Conservation (phyloP, 2,888 invertebrate genomes). For the Chorisops tibialis region DNA sequence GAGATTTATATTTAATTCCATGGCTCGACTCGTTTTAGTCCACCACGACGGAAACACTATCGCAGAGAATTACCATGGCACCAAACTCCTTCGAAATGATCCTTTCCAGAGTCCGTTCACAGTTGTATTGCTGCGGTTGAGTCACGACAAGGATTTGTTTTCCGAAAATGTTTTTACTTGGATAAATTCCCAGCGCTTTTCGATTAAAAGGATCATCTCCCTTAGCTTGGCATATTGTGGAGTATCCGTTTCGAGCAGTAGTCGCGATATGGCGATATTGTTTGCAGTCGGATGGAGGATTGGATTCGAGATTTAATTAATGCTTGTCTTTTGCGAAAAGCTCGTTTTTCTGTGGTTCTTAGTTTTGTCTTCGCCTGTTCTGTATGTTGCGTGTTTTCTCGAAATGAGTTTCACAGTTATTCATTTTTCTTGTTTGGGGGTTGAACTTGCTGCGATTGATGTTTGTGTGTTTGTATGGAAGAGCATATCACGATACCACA, state of each 20-base stretch:
- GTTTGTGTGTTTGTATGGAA: no score
- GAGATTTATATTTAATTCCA: slow-evolving; percentile 4
- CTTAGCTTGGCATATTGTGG: not conserved
- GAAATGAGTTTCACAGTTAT: no score
- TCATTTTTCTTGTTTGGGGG: no score
- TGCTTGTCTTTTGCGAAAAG: slow-evolving; percentile 1
- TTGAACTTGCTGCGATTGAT: no score
- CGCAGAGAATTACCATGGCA: no score
- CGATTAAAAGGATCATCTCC: slow-evolving; percentile 5
- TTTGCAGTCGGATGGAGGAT: not conserved
- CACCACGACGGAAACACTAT: no score
- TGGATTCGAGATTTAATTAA: slow-evolving; percentile 2
- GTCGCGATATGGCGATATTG: not conserved
- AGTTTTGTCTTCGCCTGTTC: no score
- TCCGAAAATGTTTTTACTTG: not conserved
- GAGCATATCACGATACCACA: no score
- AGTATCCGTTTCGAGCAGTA: not conserved
- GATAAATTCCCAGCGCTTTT: not conserved
- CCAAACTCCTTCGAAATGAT: no score
- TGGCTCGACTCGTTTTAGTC: not conserved
- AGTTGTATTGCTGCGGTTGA: not conserved
- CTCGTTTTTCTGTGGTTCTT: not conserved
- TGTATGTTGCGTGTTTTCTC: no score
- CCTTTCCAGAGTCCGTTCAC: not conserved
- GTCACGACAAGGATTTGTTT: not conserved